Base-by-base conservation (phyloP, 2,113 vertebrate genomes). In the Phrynosoma platyrhinos region DNA sequence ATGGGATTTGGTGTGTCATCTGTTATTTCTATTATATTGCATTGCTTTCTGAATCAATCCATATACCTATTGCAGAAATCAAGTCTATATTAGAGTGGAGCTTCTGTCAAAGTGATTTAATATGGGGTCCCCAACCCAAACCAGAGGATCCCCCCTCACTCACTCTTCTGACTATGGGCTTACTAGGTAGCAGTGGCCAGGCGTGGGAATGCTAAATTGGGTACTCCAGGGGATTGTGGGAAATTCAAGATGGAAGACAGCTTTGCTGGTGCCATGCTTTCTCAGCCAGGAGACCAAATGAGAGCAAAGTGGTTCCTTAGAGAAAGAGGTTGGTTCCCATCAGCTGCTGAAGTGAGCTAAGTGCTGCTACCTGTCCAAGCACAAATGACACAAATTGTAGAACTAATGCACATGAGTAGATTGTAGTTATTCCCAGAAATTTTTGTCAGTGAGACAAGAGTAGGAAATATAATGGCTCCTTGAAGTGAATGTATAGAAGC, bases 361-460 rank as follows among this genome's bases (percentile, higher is more conserved):
- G 71, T 36, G 69, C 68, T 69, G 21, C 23, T 69, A 25, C 68
- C 68, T 69, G 23, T 66, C 64, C 64, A 58, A 58, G 55, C 2
- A 58, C 9, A 58, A 58, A 12, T 84, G 23, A 23, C 32, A 40
- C 12, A 42, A 40, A 74, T 64, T 10, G 12, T 80, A 20, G 14
- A 4, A 69, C 36, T 71, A 42, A 40, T 69, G 40, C 23, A 40
- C 40, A 9, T 83, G 42, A 82, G 42, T 84, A 78, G 0, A 32
- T 20, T 32, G 14, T 47, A 90, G 69, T 27, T 92, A 52, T 79
- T 82, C 40, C 87, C 16, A 72, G 1, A 36, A 68, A 58, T 0
- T 25, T 79, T 91, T 36, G 74, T 86, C 79, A 66, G 42, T 72
- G 79, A 91, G 74, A 42, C 68, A 74, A 88, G 76, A 12, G 79